These are phyloP conservation scores for Sphaerophoria rueppellii DNA, from an alignment of 2,888 invertebrate genomes.

Conservation along the genomic window DNA sequence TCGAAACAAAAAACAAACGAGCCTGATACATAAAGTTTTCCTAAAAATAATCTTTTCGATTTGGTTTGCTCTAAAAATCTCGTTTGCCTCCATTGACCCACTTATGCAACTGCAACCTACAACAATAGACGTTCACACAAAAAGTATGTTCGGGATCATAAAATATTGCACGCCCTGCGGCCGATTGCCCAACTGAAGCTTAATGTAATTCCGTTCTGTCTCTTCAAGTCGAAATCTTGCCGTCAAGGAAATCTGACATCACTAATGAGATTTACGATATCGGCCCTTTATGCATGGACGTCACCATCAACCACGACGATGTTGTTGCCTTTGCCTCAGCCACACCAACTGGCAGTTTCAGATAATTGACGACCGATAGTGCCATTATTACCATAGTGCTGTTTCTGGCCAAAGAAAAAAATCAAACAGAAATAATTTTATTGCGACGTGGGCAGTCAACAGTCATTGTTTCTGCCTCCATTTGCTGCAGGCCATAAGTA, in stretches of 20 bases:
- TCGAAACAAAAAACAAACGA: too few relatives aligned
- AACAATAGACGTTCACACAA: conserved; percentile 11
- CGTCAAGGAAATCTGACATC: background rate
- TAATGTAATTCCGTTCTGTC: background rate
- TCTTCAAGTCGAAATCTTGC: background rate
- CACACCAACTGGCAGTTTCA: background rate
- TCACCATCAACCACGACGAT: background rate
- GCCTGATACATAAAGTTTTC: too few relatives aligned
- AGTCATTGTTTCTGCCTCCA: background rate
- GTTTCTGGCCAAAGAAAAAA: conserved; percentile 33
- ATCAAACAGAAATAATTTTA: conserved; percentile 32
- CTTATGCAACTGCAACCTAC: conserved; percentile 34
- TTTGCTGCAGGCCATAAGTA: background rate
- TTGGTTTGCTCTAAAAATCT: too few relatives aligned
- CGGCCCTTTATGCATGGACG: conserved; percentile 40
- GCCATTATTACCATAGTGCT: conserved; percentile 54
- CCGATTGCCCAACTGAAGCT: conserved; percentile 24
- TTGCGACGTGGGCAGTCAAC: conserved; percentile 35
- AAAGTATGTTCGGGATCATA: conserved; percentile 26
- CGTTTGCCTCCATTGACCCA: conserved; percentile 1
- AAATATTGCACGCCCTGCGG: conserved; percentile 23
- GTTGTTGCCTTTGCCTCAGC: background rate
- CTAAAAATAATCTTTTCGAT: too few relatives aligned
- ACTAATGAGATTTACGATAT: conserved; percentile 63
- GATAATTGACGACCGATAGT: conserved; percentile 40